Conservation (phyloP, 2,113 vertebrate genomes). For the Asarcornis scutulata region DNA sequence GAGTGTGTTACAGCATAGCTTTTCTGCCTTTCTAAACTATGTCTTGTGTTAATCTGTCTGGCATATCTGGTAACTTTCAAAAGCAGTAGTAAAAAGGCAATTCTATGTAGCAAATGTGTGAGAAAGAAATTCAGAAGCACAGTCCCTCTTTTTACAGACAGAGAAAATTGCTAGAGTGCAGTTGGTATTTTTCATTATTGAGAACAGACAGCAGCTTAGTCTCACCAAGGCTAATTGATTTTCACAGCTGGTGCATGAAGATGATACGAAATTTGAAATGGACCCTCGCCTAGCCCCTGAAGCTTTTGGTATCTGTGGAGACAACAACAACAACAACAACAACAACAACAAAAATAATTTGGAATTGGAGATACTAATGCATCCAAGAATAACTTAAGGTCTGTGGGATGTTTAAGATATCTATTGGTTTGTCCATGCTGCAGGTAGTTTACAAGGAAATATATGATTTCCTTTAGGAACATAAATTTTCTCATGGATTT, state of each 20-base stretch:
- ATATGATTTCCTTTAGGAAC: not conserved
- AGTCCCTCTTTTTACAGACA: slow-evolving; percentile 42
- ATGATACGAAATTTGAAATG: slow-evolving; percentile 64
- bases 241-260: slow-evolving; percentile 69
- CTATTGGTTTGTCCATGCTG: not conserved
- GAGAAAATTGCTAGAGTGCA: slow-evolving; percentile 52
- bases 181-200: slow-evolving; percentile 68
- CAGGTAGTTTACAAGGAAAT: not conserved
- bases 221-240: slow-evolving; percentile 76
- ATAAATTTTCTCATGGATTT: not conserved
- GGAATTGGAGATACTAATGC: slow-evolving; percentile 4
- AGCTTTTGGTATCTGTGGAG: slow-evolving; percentile 8
- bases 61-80: slow-evolving; percentile 73
- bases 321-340: not conserved
- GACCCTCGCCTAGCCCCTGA: slow-evolving; percentile 24
- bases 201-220: slow-evolving; percentile 49
- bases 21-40: slow-evolving; percentile 49
- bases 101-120: not conserved
- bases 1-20: slow-evolving; percentile 6
- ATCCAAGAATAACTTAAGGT: not conserved
- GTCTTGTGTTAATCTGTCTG: slow-evolving; percentile 60
- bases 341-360: not conserved
- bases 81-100: slow-evolving; percentile 62
- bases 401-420: not conserved
- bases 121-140: slow-evolving; percentile 62